Base-by-base conservation (phyloP, 2,888 invertebrate genomes). In the Leucophenga montana region DNA sequence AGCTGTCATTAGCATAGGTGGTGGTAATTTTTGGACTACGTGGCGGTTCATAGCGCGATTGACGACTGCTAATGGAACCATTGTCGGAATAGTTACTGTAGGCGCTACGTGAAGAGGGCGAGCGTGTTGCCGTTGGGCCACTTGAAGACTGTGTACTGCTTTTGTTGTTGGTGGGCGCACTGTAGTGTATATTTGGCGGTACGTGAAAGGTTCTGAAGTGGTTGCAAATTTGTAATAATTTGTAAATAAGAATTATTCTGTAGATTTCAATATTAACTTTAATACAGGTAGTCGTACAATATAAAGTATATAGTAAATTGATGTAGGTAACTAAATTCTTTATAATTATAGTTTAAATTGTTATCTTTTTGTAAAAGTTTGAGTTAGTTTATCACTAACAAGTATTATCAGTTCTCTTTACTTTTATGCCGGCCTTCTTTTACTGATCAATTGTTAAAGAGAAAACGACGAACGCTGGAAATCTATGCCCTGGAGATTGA, bases 21-120 rank as follows among this genome's bases (percentile, higher is more conserved):
- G 88, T 88, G 13, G 87, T 88, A 68, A 89, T 89, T 74, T 89
- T 87, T 48, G 88, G 89, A 71, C 88, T 89, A 18, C 88, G 82
- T 0, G 89, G 88, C 4, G 88, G 83, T 71, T 87, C 87, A 70
- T 81, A 84, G 13, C 79, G 77, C 2, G 73, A 68, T 62, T 73
- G 78, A 68, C 67, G 3, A 72, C 66, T 9, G 2, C 2, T 27
- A 27, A 71, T 54, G 5, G 77, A 71, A 0, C 73, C 67, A 0
- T 66, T 61, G 9, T 79, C 77, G 2, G 78, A 76, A 65, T 78
- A 79, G 64, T 72, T 77, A 72, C 79, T 80, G 69, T 78, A 78
- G 62, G 76, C 74, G 67, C 78, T 78, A 20, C 69, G 57, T 56
- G 54, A 5, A 16, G 16, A 5, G 31, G 69, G 64, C 57, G 66